phyloP scores from a whole-genome alignment of 2,797 vertebrate species.

The Pterois miles region DNA sequence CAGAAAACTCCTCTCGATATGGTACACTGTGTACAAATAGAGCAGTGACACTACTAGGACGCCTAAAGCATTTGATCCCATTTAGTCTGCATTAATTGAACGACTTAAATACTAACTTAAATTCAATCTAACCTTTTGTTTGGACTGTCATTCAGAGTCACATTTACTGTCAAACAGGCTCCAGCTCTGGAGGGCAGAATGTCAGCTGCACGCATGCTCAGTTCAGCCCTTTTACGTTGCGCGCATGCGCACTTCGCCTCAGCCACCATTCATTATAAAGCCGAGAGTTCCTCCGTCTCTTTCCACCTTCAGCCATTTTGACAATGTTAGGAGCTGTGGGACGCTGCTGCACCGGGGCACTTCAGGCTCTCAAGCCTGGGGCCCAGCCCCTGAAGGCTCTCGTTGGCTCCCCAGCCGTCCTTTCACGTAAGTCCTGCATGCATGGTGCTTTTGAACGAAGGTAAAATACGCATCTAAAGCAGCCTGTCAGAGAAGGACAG shows the following conservation, averaged over 20 bases:
- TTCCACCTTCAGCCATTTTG: conserved; percentile 89
- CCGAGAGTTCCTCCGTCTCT: conserved; percentile 58
- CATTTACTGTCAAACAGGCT: neutral
- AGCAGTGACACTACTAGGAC: neutral
- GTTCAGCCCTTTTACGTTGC: neutral
- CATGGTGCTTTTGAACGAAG: neutral
- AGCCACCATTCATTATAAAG: conserved; percentile 73
- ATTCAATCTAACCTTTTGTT: neutral
- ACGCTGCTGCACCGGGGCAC: conserved; percentile 84
- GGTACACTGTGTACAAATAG: conserved; percentile 9
- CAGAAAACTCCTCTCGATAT: neutral
- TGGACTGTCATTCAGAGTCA: conserved; percentile 15
- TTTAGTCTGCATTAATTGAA: neutral
- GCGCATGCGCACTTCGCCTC: conserved; percentile 71
- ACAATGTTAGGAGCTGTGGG: conserved; percentile 85
- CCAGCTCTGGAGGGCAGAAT: conserved; percentile 53
- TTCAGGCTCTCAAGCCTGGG: conserved; percentile 83
- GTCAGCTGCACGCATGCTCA: conserved; percentile 67
- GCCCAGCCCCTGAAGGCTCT: conserved; percentile 82
- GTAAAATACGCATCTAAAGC: neutral
- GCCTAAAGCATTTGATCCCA: rapidly evolving
- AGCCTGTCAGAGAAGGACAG: conserved; percentile 18
- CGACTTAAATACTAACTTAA: rapidly evolving
- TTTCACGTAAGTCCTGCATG: conserved; percentile 78
- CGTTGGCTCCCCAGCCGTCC: conserved; percentile 80